A percentile compares a stretch with the other conserved stretches of the same genome.
Conservation (phyloP, 1,140 invertebrate genomes). For the Trigoniulus corallinus region DNA sequence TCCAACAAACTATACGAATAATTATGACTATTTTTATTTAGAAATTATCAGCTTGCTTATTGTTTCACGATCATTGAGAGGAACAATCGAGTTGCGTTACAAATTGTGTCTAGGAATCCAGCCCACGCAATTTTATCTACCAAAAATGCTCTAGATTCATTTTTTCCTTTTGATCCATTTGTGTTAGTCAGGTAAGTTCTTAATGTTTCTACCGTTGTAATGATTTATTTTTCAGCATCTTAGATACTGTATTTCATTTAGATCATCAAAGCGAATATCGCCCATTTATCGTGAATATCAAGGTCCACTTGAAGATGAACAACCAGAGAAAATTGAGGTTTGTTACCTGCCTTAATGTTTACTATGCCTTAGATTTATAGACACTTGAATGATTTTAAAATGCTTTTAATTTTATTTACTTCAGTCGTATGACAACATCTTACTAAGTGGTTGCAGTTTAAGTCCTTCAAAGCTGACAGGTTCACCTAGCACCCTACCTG, state of each 20-base stretch:
- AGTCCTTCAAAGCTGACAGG: no score
- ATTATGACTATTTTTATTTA: no score
- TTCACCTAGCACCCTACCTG: no score
- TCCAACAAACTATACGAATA: no score
- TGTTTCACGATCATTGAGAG: slow-evolving; percentile 77
- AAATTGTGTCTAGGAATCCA: slow-evolving; percentile 18
- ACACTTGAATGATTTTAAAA: no score
- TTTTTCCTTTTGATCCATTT: slow-evolving; percentile 71
- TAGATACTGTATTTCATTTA: not conserved
- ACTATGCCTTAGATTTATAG: no score
- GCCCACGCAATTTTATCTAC: slow-evolving; percentile 19
- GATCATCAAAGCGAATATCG: not conserved
- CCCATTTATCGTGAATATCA: not conserved
- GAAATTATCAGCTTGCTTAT: slow-evolving; percentile 80
- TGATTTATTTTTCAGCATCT: not conserved
- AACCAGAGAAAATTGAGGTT: no score
- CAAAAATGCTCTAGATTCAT: slow-evolving; percentile 38
- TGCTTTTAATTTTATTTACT: no score
- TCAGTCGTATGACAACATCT: no score
- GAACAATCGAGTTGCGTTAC: slow-evolving; percentile 50
- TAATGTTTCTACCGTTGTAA: not conserved
- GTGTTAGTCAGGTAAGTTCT: slow-evolving; percentile 38
- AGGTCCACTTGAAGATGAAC: no score
- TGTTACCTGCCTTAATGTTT: no score
- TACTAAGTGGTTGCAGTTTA: no score